These are phyloP conservation scores for Saimiri boliviensis DNA, from an alignment of 2,113 vertebrate species.

Conservation along the genomic window DNA sequence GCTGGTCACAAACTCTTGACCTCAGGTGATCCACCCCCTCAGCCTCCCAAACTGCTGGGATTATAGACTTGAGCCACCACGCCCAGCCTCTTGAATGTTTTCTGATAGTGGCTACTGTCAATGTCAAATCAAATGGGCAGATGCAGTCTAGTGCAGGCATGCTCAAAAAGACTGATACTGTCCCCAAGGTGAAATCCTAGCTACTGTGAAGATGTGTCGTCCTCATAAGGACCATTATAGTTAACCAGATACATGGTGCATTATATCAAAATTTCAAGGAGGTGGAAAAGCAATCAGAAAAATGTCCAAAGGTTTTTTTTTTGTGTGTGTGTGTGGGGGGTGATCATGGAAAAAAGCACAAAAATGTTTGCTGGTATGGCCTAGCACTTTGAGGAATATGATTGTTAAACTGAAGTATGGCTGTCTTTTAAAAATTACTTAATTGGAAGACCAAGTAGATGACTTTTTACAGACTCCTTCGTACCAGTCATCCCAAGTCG, in stretches of 20 bases:
- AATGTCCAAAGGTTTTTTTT: background rate
- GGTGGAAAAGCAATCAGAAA: background rate
- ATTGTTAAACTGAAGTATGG: background rate
- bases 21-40: too few relatives aligned
- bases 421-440: background rate
- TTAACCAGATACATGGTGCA: too few relatives aligned
- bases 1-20: too few relatives aligned
- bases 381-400: background rate
- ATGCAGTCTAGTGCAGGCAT: rapidly evolving
- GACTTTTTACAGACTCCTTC: background rate
- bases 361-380: rapidly evolving
- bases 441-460: background rate
- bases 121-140: background rate
- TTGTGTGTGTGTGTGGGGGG: background rate
- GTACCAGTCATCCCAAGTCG: background rate
- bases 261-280: background rate
- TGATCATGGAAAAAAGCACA: background rate
- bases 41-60: too few relatives aligned
- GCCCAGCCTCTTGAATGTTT: background rate
- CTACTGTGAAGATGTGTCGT: background rate
- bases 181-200: background rate
- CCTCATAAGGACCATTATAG: too few relatives aligned
- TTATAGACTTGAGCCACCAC: too few relatives aligned
- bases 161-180: rapidly evolving
- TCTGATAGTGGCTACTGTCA: background rate